Percentiles rank a stretch among this genome's conserved stretches.
These are phyloP conservation scores for Echiichthys vipera DNA, from an alignment of 2,797 vertebrate species.

Conservation along the genomic window DNA sequence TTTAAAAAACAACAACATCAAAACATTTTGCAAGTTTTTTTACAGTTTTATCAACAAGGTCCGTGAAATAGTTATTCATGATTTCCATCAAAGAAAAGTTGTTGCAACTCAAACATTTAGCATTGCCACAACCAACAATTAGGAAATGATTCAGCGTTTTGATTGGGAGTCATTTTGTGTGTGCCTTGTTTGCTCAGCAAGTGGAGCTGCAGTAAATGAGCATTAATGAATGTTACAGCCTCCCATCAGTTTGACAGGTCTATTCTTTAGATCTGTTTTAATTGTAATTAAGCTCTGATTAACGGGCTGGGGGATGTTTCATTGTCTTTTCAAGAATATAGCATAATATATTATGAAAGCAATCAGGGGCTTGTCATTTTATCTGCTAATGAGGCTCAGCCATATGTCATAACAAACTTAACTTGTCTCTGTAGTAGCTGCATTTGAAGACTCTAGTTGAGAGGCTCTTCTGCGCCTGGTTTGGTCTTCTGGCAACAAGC, in stretches of 20 bases:
- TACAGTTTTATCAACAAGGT: conserved; percentile 19
- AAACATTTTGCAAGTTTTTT: background rate
- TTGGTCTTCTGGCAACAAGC: background rate
- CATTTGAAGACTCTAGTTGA: conserved; percentile 23
- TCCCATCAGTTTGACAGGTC: conserved; percentile 79
- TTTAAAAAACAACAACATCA: background rate
- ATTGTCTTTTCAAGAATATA: conserved; percentile 73
- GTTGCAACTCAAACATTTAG: conserved; percentile 59
- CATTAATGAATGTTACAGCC: conserved; percentile 82
- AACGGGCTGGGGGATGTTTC: conserved; percentile 71
- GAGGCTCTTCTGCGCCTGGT: conserved; percentile 12
- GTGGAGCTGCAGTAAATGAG: conserved; percentile 73
- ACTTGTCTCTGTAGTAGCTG: conserved; percentile 33
- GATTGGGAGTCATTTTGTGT: conserved; percentile 75
- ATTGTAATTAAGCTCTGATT: conserved; percentile 84
- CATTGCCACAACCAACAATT: conserved; percentile 72
- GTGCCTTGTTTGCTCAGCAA: conserved; percentile 69
- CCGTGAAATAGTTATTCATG: conserved; percentile 30
- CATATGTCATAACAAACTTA: conserved; percentile 74
- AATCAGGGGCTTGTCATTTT: conserved; percentile 75
- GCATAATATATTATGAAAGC: conserved; percentile 78
- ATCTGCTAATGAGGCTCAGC: conserved; percentile 78
- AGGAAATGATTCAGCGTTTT: conserved; percentile 75
- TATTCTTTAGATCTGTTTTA: conserved; percentile 81
- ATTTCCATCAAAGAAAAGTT: conserved; percentile 52